Base-by-base conservation (phyloP, 2,888 invertebrate genomes). In the Cephus pulcher region DNA sequence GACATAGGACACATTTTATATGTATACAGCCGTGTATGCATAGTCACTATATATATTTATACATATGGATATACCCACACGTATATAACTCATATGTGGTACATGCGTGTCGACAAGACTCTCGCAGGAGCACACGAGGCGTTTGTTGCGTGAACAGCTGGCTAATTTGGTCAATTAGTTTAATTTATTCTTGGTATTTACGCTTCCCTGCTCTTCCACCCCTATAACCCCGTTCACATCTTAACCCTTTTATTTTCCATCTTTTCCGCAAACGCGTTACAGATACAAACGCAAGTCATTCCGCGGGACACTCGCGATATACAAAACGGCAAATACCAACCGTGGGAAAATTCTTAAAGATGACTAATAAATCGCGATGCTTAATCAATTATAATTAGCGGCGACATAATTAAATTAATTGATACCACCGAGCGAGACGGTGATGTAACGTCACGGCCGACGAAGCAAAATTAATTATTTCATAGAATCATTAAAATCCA, bases 141-240 rank as follows among this genome's bases (percentile, higher is more conserved):
- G 83, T 85, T 84, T 81, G 83, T 86, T 85, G 88, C 88, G 86
- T 86, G 87, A 89, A 88, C 86, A 86, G 85, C 85, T 83, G 86
- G 86, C 87, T 88, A 89, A 89, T 89, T 90, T 87, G 81, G 87
- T 88, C 89, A 87, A 90, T 90, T 89, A 88, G 87, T 87, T 88
- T 88, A 89, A 90, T 89, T 89, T 87, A 89, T 90, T 89, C 88
- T 81, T 82, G 83, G 87, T 89, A 88, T 86, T 86, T 87, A 85
- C 83, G 78, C 77, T 79, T 73, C 82, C 82, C 76, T 77, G 80
- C 79, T 84, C 81, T 82, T 83, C 80, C 79, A 40, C 80, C 78
- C 77, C 79, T 78, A 9, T 56, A 23, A 56, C 80, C 79, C 75
- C 80, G 70, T 76, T 75, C 77, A 34, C 75, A 34, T 34, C 76